Evolutionary conservation across 1,140 invertebrate genomes (phyloP).

Genomic region (Tenebrio molitor): DNA sequence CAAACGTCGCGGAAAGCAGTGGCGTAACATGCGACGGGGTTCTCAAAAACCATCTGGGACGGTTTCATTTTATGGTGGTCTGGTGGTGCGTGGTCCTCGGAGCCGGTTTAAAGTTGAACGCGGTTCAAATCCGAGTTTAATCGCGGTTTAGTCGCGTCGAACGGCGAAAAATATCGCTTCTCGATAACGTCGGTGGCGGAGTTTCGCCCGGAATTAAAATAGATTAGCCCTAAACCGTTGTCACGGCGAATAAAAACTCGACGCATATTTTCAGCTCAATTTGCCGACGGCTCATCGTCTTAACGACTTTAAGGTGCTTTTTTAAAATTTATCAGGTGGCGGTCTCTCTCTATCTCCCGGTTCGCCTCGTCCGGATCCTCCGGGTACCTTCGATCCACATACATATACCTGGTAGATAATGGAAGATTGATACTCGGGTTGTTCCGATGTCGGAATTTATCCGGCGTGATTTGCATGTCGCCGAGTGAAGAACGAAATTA

Average conservation of each 20-base stretch:
- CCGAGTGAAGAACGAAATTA: conserved; percentile 34
- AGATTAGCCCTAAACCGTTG: conserved; percentile 57
- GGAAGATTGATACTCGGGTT: conserved; percentile 54
- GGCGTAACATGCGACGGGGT: too few species aligned
- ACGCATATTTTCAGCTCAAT: conserved; percentile 64
- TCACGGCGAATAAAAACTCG: conserved; percentile 57
- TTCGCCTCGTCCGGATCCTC: conserved; percentile 56
- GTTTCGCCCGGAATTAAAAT: conserved; percentile 48
- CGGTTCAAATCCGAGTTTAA: too few species aligned
- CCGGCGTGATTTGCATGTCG: conserved; percentile 6
- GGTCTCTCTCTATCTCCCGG: conserved; percentile 58
- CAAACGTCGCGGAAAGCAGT: not conserved
- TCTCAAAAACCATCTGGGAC: too few species aligned
- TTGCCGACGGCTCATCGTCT: conserved; percentile 63
- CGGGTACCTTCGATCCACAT: conserved; percentile 12
- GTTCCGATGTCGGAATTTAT: conserved; percentile 41
- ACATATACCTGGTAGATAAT: conserved; percentile 50
- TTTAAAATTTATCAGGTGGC: conserved; percentile 64
- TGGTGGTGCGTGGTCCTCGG: too few species aligned
- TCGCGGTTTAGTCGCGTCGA: not conserved
- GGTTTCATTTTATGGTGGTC: too few species aligned
- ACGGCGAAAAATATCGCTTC: conserved; percentile 25
- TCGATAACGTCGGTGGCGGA: conserved; percentile 19
- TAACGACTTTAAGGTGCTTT: conserved; percentile 64
- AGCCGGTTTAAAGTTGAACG: too few species aligned